Base-by-base conservation (phyloP, 2,113 vertebrate species). In the Porphyrio hochstetteri region DNA sequence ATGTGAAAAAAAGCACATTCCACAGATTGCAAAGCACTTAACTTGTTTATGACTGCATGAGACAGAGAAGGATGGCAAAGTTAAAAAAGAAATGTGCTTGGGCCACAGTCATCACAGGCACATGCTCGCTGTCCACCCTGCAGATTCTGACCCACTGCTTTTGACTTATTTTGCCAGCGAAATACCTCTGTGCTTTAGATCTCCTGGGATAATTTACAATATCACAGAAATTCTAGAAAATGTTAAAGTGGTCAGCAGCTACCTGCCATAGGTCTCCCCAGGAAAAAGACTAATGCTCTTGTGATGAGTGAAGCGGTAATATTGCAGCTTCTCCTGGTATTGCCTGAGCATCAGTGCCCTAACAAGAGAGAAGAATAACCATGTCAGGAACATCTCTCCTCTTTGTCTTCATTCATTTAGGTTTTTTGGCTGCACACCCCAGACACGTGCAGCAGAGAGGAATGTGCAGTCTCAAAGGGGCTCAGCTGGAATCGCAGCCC, bases 1-100 rank as follows among this genome's bases (percentile, higher is more conserved):
- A 94, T 96, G 95, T 95, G 95, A 95, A 96, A 96, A 46, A 95
- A 96, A 97, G 92, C 90, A 95, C 87, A 95, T 95, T 91, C 93
- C 84, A 84, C 96, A 95, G 95, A 96, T 88, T 97, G 96, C 86
- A 86, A 88, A 83, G 70, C 80, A 91, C 91, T 94, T 91, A 77
- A 95, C 83, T 96, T 95, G 93, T 88, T 97, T 94, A 77, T 94
- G 94, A 97, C 86, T 92, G 57, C 74, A 80, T 10, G 52, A 94
- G 67, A 81, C 69, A 77, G 86, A 94, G 92, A 95, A 92, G 79
- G 86, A 86, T 65, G 52, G 80, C 53, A 91, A 86, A 90, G 92
- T 93, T 93, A 95, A 92, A 91, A 94, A 85, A 75, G 60, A 90
- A 89, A 83, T 64, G 28, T 35, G 14, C 20, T 84, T 70, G 25